Evolutionary conservation across 2,797 vertebrate species (phyloP), one percentile per base, ranked within the genome.

Genomic region (Diglossa cyanea): DNA sequence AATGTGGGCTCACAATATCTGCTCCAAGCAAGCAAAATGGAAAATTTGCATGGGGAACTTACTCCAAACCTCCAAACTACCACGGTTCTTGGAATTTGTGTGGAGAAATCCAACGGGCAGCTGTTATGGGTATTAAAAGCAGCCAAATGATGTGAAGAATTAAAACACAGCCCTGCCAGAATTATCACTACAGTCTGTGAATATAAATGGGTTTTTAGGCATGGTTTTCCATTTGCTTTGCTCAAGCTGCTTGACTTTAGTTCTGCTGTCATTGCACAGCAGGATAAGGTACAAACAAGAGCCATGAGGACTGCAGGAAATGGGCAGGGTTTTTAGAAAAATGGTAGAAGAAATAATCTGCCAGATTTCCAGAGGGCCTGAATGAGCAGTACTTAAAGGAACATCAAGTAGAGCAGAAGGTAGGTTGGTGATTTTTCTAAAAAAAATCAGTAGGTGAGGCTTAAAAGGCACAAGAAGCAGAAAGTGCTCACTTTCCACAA

Each of bases 401-500:
- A 61, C 45, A 70, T 25, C 61, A 58, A 88, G 74, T 23, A 12
- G 62, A 80, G 71, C 74, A 95, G 78, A 74, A 95, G 72, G 81
- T 4, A 60, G 65, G 70, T 20, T 66, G 79, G 65, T 44, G 72
- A 90, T 90, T 90, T 93, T 94, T 63, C 68, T 44, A 57, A 26
- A 84, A 91, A 76, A 76, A 76, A 37, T 7, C 77, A 61, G 71
- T 65, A 87, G 57, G 80, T 94, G 74, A 95, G 74, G 42, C 71
- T 95, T 92, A 83, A 85, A 79, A 87, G 31, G 35, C 65, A 86
- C 68, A 61, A 91, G 75, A 84, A 65, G 11, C 30, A 86, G 74
- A 57, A 80, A 93, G 81, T 45, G 62, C 61, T 78, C 88, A 86
- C 68, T 83, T 96, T 60, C 54, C 65, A 45, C 62, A 92, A 93